Evolutionary conservation across 1,140 invertebrate genomes (phyloP).

Genomic region (Anoplolepis gracilipes): DNA sequence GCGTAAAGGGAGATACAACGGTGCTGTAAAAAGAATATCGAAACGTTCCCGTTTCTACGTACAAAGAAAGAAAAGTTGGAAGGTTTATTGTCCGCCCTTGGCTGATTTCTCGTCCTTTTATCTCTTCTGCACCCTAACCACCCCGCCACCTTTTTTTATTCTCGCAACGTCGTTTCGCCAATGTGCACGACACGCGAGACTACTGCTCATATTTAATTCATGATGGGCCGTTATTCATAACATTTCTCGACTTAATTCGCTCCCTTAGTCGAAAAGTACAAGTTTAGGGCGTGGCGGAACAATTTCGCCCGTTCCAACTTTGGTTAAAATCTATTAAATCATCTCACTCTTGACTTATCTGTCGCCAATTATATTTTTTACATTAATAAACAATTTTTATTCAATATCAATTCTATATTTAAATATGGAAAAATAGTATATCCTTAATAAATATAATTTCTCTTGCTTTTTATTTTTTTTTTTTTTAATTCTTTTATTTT

Average conservation of each 20-base stretch:
- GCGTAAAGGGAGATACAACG: conserved; percentile 3
- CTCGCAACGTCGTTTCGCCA: not conserved
- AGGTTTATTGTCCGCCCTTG: conserved; percentile 2
- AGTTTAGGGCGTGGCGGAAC: conserved; percentile 4
- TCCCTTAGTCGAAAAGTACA: conserved; percentile 36
- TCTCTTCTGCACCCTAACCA: not conserved
- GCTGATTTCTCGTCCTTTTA: not conserved
- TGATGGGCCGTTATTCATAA: conserved; percentile 44
- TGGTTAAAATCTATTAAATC: conserved; percentile 13
- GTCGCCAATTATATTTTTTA: not conserved
- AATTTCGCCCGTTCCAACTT: conserved; percentile 31
- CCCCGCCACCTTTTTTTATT: conserved; percentile 35
- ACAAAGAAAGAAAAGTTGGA: not conserved
- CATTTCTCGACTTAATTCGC: conserved; percentile 38
- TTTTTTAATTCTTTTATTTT: not conserved
- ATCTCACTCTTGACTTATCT: not conserved
- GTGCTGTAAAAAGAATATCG: conserved; percentile 14
- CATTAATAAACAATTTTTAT: not conserved
- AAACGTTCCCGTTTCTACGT: conserved; percentile 14
- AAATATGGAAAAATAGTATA: not conserved
- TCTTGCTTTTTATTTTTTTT: no score
- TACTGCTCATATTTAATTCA: conserved; percentile 65
- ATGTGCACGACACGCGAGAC: conserved; percentile 21
- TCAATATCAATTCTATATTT: not conserved
- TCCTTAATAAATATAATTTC: not conserved